A percentile compares a stretch with the other conserved stretches of the same genome.
Conservation (phyloP, 2,113 vertebrate genomes). For the Amphilophus citrinellus region DNA sequence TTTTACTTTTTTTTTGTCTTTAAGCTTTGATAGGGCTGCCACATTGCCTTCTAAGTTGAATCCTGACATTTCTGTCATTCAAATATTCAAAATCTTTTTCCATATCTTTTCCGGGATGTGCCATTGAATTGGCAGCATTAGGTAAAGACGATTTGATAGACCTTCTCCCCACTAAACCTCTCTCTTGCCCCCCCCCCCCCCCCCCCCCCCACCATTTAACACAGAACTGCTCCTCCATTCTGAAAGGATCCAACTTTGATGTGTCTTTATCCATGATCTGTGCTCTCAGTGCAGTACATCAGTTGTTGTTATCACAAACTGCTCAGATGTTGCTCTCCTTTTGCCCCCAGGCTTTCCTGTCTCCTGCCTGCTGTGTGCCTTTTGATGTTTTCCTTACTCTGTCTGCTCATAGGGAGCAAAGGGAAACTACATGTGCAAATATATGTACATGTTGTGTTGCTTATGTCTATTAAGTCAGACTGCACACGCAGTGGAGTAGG, state of each 20-base stretch:
- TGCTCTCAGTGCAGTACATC: slow-evolving; percentile 42
- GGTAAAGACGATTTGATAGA: slow-evolving; percentile 67
- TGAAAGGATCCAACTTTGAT: slow-evolving; percentile 42
- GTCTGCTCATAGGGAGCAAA: slow-evolving; percentile 40
- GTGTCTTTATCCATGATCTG: slow-evolving; percentile 42
- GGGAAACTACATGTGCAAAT: slow-evolving; percentile 6
- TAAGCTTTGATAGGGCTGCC: background rate
- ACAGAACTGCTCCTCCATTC: slow-evolving; percentile 35
- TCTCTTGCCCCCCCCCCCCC: slow-evolving; percentile 28
- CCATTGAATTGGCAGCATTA: slow-evolving; percentile 74
- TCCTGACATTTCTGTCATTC: slow-evolving; percentile 1
- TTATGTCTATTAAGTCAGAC: background rate
- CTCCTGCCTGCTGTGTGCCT: slow-evolving; percentile 68
- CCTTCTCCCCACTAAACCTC: slow-evolving; percentile 38
- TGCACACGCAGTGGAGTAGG: background rate
- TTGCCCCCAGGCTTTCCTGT: slow-evolving; percentile 49
- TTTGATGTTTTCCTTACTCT: slow-evolving; percentile 48
- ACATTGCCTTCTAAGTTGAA: background rate
- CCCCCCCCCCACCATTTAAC: background rate
- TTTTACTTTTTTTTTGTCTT: background rate
- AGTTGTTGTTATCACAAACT: slow-evolving; percentile 48
- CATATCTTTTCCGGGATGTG: slow-evolving; percentile 57
- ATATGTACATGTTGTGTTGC: background rate
- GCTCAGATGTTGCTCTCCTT: slow-evolving; percentile 52
- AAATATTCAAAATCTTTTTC: slow-evolving; percentile 44